These are phyloP conservation scores for Microctonus aethiopoides DNA, from an alignment of 2,888 invertebrate genomes.

Conservation along the genomic window DNA sequence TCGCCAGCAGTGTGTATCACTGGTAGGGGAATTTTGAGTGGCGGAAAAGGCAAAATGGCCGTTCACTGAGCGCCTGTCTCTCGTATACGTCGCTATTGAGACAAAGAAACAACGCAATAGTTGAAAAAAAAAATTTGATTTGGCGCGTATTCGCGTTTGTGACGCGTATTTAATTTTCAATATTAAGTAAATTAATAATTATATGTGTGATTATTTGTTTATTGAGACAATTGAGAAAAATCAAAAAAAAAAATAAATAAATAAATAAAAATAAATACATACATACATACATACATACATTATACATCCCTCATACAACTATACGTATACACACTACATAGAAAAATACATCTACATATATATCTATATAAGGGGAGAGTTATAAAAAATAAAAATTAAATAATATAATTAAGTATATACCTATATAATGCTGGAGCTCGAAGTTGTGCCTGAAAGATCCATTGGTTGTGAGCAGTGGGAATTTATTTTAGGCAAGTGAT, in stretches of 20 bases:
- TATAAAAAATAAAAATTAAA: slow-evolving; percentile 8
- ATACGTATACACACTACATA: too few relatives aligned
- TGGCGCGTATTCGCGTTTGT: slow-evolving; percentile 45
- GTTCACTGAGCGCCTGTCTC: slow-evolving; percentile 59
- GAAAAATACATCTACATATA: neutral
- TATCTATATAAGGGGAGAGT: slow-evolving; percentile 1
- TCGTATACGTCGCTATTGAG: slow-evolving; percentile 53
- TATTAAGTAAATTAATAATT: neutral
- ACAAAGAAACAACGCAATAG: slow-evolving; percentile 65
- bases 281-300: too few relatives aligned
- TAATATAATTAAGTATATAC: neutral
- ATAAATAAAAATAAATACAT: neutral
- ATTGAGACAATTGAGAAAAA: neutral
- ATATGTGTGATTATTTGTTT: slow-evolving; percentile 11
- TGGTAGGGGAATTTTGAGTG: slow-evolving; percentile 40
- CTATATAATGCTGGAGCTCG: slow-evolving; percentile 90
- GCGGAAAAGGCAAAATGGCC: slow-evolving; percentile 66
- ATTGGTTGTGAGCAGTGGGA: slow-evolving; percentile 98
- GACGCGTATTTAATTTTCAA: slow-evolving; percentile 30
- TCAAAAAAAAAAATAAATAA: neutral
- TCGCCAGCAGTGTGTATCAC: slow-evolving; percentile 55
- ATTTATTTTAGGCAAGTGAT: slow-evolving; percentile 89
- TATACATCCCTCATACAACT: too few relatives aligned
- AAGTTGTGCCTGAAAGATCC: slow-evolving; percentile 95
- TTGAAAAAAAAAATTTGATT: slow-evolving; percentile 46